Conservation (phyloP, 2,113 vertebrate genomes). For the Mugil cephalus region DNA sequence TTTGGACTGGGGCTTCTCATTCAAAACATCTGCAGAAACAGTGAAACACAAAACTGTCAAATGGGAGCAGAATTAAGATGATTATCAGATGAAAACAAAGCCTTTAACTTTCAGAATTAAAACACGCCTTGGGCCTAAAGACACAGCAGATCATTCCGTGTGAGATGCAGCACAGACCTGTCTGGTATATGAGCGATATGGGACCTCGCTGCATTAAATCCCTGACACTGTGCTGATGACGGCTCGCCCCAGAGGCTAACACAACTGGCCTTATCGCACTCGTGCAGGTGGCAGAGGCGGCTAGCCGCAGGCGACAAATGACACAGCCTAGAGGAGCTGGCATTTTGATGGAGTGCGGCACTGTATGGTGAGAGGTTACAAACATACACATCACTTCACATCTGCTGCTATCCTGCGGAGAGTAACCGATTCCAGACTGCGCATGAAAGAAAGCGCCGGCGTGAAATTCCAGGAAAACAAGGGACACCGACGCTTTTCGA, state of each 20-base stretch:
- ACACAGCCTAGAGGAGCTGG: slow-evolving; percentile 9
- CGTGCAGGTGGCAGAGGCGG: slow-evolving; percentile 51
- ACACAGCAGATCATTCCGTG: not conserved
- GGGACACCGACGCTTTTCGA: slow-evolving; percentile 4
- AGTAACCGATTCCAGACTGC: slow-evolving; percentile 58
- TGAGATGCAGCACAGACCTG: not conserved
- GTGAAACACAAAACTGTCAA: slow-evolving; percentile 35
- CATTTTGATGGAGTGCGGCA: slow-evolving; percentile 59
- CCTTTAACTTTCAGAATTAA: not conserved
- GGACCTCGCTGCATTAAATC: slow-evolving; percentile 42
- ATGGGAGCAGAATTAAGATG: not conserved
- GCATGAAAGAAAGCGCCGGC: slow-evolving; percentile 23
- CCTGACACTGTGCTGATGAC: slow-evolving; percentile 15
- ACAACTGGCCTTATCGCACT: slow-evolving; percentile 56
- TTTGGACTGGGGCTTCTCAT: slow-evolving; percentile 46
- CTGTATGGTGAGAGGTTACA: slow-evolving; percentile 32
- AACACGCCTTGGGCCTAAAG: not conserved
- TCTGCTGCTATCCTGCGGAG: slow-evolving; percentile 43
- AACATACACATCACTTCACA: slow-evolving; percentile 46
- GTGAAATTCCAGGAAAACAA: slow-evolving; percentile 44
- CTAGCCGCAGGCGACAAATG: slow-evolving; percentile 52
- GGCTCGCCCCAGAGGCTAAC: slow-evolving; percentile 24
- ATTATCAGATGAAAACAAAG: slow-evolving; percentile 20
- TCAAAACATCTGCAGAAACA: slow-evolving; percentile 68
- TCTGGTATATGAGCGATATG: slow-evolving; percentile 3